These are phyloP conservation scores for Aphaenogaster rudis DNA, from an alignment of 1,140 invertebrate genomes.

Conservation along the genomic window DNA sequence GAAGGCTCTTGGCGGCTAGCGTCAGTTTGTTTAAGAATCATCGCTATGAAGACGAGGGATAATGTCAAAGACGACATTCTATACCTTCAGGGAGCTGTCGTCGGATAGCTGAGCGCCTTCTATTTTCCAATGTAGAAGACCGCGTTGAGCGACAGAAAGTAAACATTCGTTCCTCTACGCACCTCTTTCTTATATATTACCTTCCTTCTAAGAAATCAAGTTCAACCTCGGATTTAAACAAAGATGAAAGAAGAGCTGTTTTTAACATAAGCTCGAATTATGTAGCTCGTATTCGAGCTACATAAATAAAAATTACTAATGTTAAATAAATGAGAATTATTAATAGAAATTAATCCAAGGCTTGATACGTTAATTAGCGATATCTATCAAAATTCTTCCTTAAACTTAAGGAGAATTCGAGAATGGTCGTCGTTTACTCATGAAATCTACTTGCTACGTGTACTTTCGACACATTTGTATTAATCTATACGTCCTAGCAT, in stretches of 20 bases:
- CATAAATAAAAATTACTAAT: not conserved
- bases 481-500: not conserved
- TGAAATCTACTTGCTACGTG: not conserved
- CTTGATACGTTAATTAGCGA: not conserved
- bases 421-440: not conserved
- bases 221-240: conserved; percentile 45
- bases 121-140: conserved; percentile 55
- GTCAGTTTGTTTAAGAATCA: conserved; percentile 59
- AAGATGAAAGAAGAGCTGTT: not conserved
- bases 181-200: not conserved
- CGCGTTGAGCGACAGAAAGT: conserved; percentile 18
- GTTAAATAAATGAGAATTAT: not conserved
- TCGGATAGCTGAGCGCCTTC: conserved; percentile 18
- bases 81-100: conserved; percentile 28
- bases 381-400: not conserved
- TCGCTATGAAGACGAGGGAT: conserved; percentile 47
- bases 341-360: not conserved
- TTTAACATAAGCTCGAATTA: not conserved
- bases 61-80: conserved; percentile 58
- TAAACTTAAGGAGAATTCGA: not conserved
- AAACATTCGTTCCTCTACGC: conserved; percentile 35
- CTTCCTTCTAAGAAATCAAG: conserved; percentile 10
- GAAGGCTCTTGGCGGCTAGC: not conserved
- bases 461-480: not conserved
- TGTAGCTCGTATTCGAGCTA: not conserved